These are phyloP conservation scores for Spisula solida DNA, from an alignment of 2,888 invertebrate genomes.

Conservation along the genomic window DNA sequence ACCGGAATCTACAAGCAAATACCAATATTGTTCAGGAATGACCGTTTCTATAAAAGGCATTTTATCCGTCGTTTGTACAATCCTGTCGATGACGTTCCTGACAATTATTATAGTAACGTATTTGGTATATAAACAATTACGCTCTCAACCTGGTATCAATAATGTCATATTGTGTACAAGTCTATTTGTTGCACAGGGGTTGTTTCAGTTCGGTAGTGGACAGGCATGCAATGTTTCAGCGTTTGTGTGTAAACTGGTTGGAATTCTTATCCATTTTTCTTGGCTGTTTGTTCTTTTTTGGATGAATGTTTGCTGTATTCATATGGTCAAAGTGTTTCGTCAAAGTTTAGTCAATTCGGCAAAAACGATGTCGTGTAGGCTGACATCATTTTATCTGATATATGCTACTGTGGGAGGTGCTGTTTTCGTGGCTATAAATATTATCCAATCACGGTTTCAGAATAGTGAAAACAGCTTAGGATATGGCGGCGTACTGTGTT, in stretches of 20 bases:
- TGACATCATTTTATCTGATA: slow-evolving; percentile 37
- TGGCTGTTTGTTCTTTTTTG: slow-evolving; percentile 60
- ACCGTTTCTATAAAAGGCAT: slow-evolving; percentile 43
- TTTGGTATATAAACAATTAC: slow-evolving; percentile 40
- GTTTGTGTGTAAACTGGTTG: slow-evolving; percentile 42
- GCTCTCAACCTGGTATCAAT: slow-evolving; percentile 64
- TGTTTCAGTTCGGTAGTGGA: slow-evolving; percentile 58
- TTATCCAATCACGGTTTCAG: slow-evolving; percentile 16
- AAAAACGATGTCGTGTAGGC: background rate
- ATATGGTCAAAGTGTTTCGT: slow-evolving; percentile 59
- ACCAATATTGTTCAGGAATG: background rate
- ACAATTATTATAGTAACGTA: slow-evolving; percentile 49
- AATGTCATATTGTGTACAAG: slow-evolving; percentile 50
- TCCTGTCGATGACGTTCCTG: slow-evolving; percentile 44
- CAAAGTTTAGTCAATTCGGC: background rate
- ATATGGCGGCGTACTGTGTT: slow-evolving; percentile 58
- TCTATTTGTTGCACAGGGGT: slow-evolving; percentile 53
- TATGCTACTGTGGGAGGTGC: slow-evolving; percentile 30
- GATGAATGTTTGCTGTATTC: slow-evolving; percentile 63
- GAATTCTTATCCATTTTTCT: slow-evolving; percentile 58
- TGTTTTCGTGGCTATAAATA: slow-evolving; percentile 43
- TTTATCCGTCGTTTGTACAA: slow-evolving; percentile 52
- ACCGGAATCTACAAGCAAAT: too few relatives aligned
- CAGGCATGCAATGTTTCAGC: slow-evolving; percentile 38
- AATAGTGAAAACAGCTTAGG: slow-evolving; percentile 39